Conservation (phyloP, 2,888 invertebrate species). For the Rhimphoctona megacephalus region DNA sequence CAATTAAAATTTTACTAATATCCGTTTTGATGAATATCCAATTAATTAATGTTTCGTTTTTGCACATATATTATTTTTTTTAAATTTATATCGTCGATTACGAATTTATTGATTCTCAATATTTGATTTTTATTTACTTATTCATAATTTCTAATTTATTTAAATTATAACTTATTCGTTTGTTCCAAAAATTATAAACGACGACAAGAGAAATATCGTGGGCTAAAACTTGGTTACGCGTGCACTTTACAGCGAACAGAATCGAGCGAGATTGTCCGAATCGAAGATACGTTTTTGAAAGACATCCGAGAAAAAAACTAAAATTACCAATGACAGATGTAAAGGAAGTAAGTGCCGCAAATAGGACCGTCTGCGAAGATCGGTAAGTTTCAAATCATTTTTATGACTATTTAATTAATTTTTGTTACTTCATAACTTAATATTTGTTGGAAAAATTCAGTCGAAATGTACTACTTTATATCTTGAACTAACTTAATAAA, state of each 20-base stretch:
- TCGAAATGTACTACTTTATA: no score
- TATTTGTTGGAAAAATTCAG: no score
- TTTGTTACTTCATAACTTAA: neutral
- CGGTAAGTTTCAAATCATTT: conserved; percentile 84
- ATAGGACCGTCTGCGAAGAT: conserved; percentile 95
- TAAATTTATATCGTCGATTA: no score
- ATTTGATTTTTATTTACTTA: neutral
- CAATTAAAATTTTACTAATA: no score
- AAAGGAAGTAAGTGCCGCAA: conserved; percentile 94
- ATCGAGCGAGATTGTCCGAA: conserved; percentile 96
- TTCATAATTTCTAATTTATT: neutral
- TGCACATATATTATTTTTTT: no score
- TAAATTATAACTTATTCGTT: neutral
- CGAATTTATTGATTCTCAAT: no score
- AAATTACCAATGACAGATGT: conserved; percentile 93
- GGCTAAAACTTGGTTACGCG: no score
- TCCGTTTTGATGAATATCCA: no score
- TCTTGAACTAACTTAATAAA: neutral
- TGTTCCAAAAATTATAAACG: neutral
- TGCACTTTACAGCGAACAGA: conserved; percentile 88
- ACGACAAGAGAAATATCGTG: neutral
- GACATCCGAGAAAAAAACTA: conserved; percentile 93
- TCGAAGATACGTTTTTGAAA: conserved; percentile 94
- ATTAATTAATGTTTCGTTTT: no score
- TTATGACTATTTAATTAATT: neutral